Conservation (phyloP, 2,113 vertebrate genomes). For the Hydrochoerus hydrochaeris region DNA sequence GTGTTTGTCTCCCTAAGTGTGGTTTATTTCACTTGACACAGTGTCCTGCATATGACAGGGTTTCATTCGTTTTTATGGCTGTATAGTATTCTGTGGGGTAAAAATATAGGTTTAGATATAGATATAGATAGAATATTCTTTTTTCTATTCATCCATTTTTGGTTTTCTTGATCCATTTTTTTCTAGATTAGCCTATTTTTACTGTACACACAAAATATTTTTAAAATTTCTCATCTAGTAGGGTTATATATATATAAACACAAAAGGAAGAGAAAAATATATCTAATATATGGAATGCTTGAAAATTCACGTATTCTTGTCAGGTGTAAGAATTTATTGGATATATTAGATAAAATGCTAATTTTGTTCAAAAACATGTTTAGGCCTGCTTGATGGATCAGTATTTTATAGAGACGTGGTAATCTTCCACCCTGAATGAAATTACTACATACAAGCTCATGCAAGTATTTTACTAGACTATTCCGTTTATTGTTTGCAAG, state of each 20-base stretch:
- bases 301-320: not conserved
- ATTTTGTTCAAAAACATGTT: not conserved
- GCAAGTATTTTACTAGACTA: not conserved
- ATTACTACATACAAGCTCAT: not conserved
- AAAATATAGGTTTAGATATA: not conserved
- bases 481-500: not conserved
- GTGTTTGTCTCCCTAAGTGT: not conserved
- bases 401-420: not conserved
- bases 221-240: not conserved
- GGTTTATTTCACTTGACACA: not conserved
- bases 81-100: not conserved
- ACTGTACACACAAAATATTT: not conserved
- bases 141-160: not conserved
- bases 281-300: not conserved
- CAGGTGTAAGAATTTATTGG: not conserved
- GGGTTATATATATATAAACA: not conserved
- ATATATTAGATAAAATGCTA: not conserved
- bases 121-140: not conserved
- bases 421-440: not conserved
- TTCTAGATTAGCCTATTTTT: not conserved
- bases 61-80: not conserved
- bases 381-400: not conserved
- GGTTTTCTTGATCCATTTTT: slow-evolving; percentile 4
- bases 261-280: not conserved
- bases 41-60: too few relatives aligned